phyloP scores from a whole-genome alignment of 1,140 invertebrate species.

The Trypoxylus dichotomus region DNA sequence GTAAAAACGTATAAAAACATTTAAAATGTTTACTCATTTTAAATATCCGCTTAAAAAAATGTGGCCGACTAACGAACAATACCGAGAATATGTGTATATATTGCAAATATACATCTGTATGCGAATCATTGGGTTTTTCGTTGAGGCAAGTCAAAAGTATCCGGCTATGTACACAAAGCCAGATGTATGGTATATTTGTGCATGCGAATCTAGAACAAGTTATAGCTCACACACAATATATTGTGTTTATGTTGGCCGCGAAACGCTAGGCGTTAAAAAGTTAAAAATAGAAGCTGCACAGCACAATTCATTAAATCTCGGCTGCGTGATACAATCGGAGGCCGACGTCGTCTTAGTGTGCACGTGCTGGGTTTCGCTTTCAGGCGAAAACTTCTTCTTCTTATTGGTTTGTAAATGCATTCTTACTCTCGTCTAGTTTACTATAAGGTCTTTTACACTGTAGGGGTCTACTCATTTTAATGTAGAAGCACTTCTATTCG shows the following conservation, averaged over 20 bases:
- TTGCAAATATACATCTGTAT: not conserved
- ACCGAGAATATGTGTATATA: too few species aligned
- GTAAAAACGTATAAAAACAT: too few species aligned
- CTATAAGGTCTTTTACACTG: not conserved
- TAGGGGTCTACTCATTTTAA: not conserved
- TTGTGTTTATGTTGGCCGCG: conserved; percentile 5
- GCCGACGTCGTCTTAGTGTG: not conserved
- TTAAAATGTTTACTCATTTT: too few species aligned
- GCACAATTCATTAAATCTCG: conserved; percentile 3
- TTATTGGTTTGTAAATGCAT: not conserved
- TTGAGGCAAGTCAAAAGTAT: not conserved
- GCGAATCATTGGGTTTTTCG: not conserved
- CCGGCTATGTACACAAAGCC: not conserved
- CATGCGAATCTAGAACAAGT: conserved; percentile 1
- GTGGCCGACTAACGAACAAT: too few species aligned
- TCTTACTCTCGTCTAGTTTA: not conserved
- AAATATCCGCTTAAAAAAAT: too few species aligned
- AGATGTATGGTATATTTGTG: not conserved
- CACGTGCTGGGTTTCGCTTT: not conserved
- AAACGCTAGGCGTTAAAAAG: conserved; percentile 6
- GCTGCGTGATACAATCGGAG: not conserved
- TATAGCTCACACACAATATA: conserved; percentile 1
- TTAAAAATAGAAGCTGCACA: conserved; percentile 3
- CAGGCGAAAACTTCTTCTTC: not conserved
- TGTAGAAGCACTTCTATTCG: too few species aligned